Evolutionary conservation across 92 coral and sea anemone species (phyloP), one percentile per base, ranked within the genome.

Genomic region (Heteractis magnifica): DNA sequence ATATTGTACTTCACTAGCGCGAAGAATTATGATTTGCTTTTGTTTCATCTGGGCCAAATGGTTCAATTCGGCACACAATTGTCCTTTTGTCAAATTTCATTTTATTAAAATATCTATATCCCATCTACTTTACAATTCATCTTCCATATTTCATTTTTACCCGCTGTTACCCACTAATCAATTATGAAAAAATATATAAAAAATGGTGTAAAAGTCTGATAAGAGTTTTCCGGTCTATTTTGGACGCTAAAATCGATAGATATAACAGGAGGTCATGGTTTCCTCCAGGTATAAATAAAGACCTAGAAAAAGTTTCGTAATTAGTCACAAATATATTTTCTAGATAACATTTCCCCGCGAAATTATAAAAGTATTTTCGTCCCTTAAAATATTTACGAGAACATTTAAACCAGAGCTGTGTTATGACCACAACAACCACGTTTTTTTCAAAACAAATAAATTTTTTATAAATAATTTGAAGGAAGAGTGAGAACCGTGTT

Each of bases 371-470:
- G 44, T 58, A 9, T 58, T 18, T 18, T n/a, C 12, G 8, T 62
- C 44, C 44, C 44, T 34, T 34, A 23, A 10, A 62, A 18, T 62
- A 62, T 62, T 62, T n/a, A n/a, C 8, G 6, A 62, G 20, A 62
- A 23, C 8, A 62, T 6, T 16, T 2, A 10, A 18, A 34, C 70
- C 23, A 62, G 20, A 62, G 1, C 20, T n/a, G 15, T 58, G 70
- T 62, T 62, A 62, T 18, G 70, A 62, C 70, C 70, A 23, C 70
- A 62, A 62, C 70, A 62, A 62, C 70, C 70, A 62, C 70, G 5
- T 62, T 12, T 62, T 26, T 20, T 18, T 18, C 70, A 62, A 62
- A 62, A 62, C 26, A 62, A 62, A 4, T 4, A 16, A 16, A 4
- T 62, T 48, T 74, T 74, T 21, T 26, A 6, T 4, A 6, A 44